Evolutionary conservation across 2,888 invertebrate genomes (phyloP), one percentile per base, ranked within the genome.

Genomic region (Catocala sponsa): DNA sequence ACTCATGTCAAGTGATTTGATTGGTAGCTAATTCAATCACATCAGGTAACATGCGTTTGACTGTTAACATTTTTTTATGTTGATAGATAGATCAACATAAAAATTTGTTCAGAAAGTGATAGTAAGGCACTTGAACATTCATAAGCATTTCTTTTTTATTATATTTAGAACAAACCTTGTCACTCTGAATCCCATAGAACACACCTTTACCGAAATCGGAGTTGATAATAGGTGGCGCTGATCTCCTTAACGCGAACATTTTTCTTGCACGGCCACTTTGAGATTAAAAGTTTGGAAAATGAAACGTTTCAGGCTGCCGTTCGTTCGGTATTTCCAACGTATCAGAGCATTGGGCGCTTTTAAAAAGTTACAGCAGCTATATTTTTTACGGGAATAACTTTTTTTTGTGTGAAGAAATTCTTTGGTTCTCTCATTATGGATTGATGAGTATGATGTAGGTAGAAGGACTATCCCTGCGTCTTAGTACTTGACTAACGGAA

Each of bases 241-340:
- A 94, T 94, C 92, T 91, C 86, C 89, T 89, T 89, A 90, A 89
- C 88, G 90, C 90, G 82, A 54, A 89, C 91, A 91, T 94, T 92
- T 91, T 94, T 94, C 93, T 91, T 92, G 91, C 94, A 94, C 94
- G 92, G 93, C 91, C 91, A 93, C 93, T 94, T 93, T 91, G 91
- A 94, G 93, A 94, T 94, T 94, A 94, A 94, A 93, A 94, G 92
- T 94, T 93, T 91, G 88, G 87, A 90, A 92, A 91, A 92, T 91
- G 90, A 91, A 91, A 91, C 91, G 91, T 93, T 88, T 78, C 80
- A 78, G 74, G 63, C 49, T 56, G 55, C 61, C 51, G 13, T 53
- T 50, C 47, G 58, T 70, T 70, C 81, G 80, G 83, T 82, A 78
- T 79, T 79, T 70, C 73, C 72, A 71, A 77, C 83, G 84, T 87